These are phyloP conservation scores for Dendrolimus houi DNA, from an alignment of 2,888 invertebrate genomes.

Conservation along the genomic window DNA sequence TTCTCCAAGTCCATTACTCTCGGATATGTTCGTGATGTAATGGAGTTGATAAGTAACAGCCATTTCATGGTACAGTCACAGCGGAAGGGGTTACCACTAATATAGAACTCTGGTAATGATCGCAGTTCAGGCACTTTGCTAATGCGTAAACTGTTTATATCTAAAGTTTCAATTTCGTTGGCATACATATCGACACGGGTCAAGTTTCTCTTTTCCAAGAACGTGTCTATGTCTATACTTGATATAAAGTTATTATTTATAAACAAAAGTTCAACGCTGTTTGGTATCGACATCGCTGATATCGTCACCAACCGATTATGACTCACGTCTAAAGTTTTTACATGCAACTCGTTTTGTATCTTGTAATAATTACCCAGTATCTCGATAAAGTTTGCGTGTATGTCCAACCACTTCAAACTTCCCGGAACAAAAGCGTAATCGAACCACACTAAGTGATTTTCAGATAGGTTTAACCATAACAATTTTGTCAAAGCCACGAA, in stretches of 20 bases:
- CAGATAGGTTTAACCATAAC: conserved; percentile 91
- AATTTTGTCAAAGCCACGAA: conserved; percentile 89
- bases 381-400: conserved; percentile 92
- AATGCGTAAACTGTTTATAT: conserved; percentile 86
- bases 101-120: conserved; percentile 89
- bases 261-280: conserved; percentile 90
- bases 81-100: conserved; percentile 94
- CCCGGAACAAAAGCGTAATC: conserved; percentile 94
- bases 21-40: conserved; percentile 88
- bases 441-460: conserved; percentile 94
- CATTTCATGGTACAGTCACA: conserved; percentile 98
- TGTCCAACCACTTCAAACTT: conserved; percentile 91
- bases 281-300: conserved; percentile 88
- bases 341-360: conserved; percentile 85
- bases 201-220: conserved; percentile 87
- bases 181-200: conserved; percentile 93
- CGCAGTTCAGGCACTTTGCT: conserved; percentile 82
- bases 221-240: conserved; percentile 87
- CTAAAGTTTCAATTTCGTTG: conserved; percentile 88
- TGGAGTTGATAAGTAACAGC: conserved; percentile 91
- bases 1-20: conserved; percentile 91
- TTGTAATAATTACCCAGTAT: conserved; percentile 92
- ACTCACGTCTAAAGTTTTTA: conserved; percentile 91
- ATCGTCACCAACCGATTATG: conserved; percentile 90
- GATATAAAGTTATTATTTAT: conserved; percentile 93